Conservation (phyloP, 2,797 vertebrate species). For the Podargus strigoides region DNA sequence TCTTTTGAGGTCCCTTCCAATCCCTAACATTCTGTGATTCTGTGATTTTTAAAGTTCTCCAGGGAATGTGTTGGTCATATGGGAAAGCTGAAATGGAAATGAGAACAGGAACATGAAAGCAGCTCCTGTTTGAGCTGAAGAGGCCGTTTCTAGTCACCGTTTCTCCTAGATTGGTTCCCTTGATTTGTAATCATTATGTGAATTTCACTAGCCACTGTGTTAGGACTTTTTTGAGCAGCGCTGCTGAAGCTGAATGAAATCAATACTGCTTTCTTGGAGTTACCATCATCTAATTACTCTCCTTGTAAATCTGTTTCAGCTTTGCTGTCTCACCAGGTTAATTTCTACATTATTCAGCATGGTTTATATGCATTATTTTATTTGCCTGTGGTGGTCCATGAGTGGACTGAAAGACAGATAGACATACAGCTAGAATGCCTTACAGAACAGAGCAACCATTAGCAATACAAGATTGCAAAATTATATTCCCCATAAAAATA, state of each 20-base stretch:
- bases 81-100: constrained; percentile 6
- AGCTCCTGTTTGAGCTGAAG: background rate
- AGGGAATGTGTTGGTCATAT: background rate
- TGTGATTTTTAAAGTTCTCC: background rate
- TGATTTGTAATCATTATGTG: background rate
- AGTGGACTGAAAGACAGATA: background rate
- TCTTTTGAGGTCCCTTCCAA: too few relatives aligned
- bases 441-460: background rate
- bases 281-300: background rate
- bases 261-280: background rate
- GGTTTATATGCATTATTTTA: background rate
- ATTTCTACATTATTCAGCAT: background rate
- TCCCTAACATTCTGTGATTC: too few relatives aligned
- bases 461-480: background rate
- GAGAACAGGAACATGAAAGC: background rate
- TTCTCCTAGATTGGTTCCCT: background rate
- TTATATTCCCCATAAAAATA: background rate
- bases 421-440: background rate
- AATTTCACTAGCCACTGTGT: background rate
- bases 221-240: background rate
- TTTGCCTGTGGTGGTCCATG: background rate
- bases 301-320: background rate
- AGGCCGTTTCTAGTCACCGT: background rate
- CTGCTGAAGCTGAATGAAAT: background rate
- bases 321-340: background rate